phyloP scores from a whole-genome alignment of 1,140 invertebrate species.

The Drosophila suzukii region DNA sequence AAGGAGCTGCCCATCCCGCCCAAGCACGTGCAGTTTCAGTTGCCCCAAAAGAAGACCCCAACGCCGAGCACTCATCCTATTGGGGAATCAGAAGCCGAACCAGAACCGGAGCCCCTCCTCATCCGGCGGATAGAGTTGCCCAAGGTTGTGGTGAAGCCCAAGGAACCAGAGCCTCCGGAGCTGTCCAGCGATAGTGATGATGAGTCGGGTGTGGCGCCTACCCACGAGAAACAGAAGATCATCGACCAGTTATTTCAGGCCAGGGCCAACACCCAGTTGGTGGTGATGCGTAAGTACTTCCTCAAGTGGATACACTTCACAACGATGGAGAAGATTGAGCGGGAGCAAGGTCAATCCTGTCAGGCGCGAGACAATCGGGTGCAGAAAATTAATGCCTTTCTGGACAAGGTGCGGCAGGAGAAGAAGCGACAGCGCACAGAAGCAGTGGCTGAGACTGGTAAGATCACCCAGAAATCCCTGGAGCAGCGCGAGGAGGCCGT shows the following conservation, averaged over 20 bases:
- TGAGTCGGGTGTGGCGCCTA: background rate
- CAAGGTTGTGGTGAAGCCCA: slow-evolving; percentile 58
- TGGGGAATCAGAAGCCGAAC: slow-evolving; percentile 7
- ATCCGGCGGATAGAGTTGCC: slow-evolving; percentile 66
- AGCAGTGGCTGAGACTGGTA: slow-evolving; percentile 3
- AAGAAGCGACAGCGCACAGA: slow-evolving; percentile 60
- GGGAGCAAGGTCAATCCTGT: slow-evolving; percentile 44
- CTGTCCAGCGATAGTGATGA: slow-evolving; percentile 42
- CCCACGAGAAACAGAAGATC: slow-evolving; percentile 67
- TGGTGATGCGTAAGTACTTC: slow-evolving; percentile 81
- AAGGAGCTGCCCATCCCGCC: slow-evolving; percentile 11
- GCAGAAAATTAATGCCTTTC: slow-evolving; percentile 82
- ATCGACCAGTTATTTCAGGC: slow-evolving; percentile 72
- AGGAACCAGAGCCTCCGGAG: slow-evolving; percentile 4
- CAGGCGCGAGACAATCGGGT: slow-evolving; percentile 54
- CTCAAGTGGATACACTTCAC: slow-evolving; percentile 82
- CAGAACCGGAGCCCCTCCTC: slow-evolving; percentile 38
- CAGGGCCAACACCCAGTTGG: slow-evolving; percentile 39
- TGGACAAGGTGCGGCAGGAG: slow-evolving; percentile 82
- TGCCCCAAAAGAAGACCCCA: slow-evolving; percentile 38
- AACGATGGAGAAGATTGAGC: slow-evolving; percentile 74
- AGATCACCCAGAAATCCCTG: slow-evolving; percentile 35
- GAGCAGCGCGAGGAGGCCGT: slow-evolving; percentile 50
- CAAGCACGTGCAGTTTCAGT: slow-evolving; percentile 64
- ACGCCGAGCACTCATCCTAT: slow-evolving; percentile 3